These are phyloP conservation scores for Ispidina picta DNA, from an alignment of 2,797 vertebrate species.

Conservation along the genomic window DNA sequence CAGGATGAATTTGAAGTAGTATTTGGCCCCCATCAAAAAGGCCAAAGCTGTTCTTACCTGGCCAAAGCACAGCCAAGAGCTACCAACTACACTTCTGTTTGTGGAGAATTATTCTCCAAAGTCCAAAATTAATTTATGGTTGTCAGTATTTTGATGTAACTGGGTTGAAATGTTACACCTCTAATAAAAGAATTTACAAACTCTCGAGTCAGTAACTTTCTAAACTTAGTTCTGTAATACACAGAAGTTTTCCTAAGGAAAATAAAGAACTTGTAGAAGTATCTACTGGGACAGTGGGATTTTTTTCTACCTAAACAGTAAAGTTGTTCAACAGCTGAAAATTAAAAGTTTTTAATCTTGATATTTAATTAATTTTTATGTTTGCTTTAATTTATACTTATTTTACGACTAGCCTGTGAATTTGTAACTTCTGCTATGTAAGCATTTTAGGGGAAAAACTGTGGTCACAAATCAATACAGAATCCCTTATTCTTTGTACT, in stretches of 20 bases:
- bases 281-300: rapidly evolving
- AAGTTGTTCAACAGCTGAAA: background rate
- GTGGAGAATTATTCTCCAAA: background rate
- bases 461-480: background rate
- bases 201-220: background rate
- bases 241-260: background rate
- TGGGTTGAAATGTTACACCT: background rate
- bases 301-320: background rate
- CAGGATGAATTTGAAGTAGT: background rate
- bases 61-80: background rate
- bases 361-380: too few relatives aligned
- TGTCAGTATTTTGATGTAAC: background rate
- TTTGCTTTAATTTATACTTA: background rate
- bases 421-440: background rate
- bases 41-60: background rate
- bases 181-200: background rate
- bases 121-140: background rate
- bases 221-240: background rate
- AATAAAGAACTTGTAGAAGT: background rate
- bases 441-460: background rate
- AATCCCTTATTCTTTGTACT: background rate
- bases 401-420: background rate
- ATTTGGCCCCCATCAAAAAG: background rate
- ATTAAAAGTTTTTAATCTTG: background rate
- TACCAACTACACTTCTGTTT: background rate